Evolutionary conservation across 2,797 vertebrate species (phyloP).

Genomic region (Galagoides demidoff): DNA sequence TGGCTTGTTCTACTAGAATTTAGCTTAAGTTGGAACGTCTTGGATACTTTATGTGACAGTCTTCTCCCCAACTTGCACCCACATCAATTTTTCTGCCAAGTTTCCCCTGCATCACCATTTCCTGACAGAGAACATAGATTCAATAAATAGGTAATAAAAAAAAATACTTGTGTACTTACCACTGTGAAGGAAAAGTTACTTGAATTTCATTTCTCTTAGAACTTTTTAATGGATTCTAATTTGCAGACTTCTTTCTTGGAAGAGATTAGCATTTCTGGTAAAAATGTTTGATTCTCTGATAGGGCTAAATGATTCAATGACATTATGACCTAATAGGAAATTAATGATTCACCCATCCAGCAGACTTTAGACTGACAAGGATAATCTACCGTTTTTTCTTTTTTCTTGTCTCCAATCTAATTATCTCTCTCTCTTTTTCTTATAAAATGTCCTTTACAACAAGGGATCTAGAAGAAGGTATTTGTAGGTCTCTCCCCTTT

Average conservation of each 20-base stretch:
- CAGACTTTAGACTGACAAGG: neutral
- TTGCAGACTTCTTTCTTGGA: neutral
- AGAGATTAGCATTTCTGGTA: slow-evolving; percentile 24
- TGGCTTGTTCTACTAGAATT: neutral
- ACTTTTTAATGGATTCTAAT: slow-evolving; percentile 16
- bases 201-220: neutral
- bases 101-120: neutral
- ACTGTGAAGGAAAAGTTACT: neutral
- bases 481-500: neutral
- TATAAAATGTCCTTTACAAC: neutral
- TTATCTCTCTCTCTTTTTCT: neutral
- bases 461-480: neutral
- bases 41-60: neutral
- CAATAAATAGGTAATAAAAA: neutral
- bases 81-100: neutral
- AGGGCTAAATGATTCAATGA: neutral
- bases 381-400: neutral
- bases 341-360: neutral
- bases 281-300: neutral
- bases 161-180: neutral
- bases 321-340: neutral
- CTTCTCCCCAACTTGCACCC: neutral
- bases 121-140: neutral
- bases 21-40: neutral
- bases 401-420: neutral